These are phyloP conservation scores for Drosophila rellima DNA, from an alignment of 2,888 invertebrate species.

Conservation along the genomic window DNA sequence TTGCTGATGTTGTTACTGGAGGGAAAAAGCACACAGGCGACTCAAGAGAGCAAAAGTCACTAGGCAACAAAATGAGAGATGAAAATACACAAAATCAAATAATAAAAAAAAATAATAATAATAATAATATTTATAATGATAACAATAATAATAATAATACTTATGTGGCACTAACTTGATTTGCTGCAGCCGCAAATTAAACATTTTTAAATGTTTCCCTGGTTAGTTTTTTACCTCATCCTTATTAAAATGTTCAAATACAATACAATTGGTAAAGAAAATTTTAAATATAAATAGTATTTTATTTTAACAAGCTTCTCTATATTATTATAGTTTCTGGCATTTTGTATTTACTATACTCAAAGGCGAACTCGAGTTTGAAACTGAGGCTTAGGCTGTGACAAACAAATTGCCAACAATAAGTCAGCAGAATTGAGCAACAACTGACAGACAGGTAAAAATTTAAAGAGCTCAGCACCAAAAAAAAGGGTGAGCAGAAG, in stretches of 20 bases:
- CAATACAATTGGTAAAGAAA: background rate
- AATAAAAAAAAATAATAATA: background rate
- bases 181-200: background rate
- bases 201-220: background rate
- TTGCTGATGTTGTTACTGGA: conserved; percentile 19
- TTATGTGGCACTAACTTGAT: conserved; percentile 2
- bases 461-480: conserved; percentile 25
- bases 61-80: conserved; percentile 1
- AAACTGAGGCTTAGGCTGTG: conserved; percentile 44
- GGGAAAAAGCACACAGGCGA: background rate
- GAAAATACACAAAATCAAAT: background rate
- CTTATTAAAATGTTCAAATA: background rate
- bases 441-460: conserved; percentile 32
- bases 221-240: background rate
- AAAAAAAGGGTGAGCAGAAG: background rate
- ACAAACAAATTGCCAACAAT: conserved; percentile 70
- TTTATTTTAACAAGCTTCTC: no score
- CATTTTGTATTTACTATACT: no score
- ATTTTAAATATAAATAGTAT: background rate
- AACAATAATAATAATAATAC: conserved; percentile 5
- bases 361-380: conserved; percentile 7
- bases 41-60: conserved; percentile 19
- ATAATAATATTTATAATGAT: background rate
- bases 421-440: conserved; percentile 74
- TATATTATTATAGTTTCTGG: no score